A percentile compares a stretch with the other conserved stretches of the same genome.
Conservation (phyloP, 2,113 vertebrate genomes). For the Dendrocopos noguchii region DNA sequence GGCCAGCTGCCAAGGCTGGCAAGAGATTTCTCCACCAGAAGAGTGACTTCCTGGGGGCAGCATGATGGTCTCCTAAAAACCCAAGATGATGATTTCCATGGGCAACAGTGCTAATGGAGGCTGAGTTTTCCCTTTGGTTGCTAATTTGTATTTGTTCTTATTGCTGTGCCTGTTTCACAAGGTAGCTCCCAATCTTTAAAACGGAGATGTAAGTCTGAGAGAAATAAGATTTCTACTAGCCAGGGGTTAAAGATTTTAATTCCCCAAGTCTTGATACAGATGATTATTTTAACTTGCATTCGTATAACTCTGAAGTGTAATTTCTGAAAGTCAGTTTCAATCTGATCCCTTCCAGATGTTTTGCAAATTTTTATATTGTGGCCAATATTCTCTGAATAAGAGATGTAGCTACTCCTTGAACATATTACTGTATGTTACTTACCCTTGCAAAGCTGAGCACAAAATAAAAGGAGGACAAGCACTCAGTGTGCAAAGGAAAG, state of each 20-base stretch:
- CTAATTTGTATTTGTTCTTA: neutral
- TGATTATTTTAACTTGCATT: neutral
- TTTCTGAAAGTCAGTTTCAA: neutral
- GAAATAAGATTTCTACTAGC: neutral
- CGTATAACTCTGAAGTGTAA: neutral
- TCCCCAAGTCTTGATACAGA: neutral
- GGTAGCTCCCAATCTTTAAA: neutral
- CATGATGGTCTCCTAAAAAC: neutral
- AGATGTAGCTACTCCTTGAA: neutral
- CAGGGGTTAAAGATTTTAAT: neutral
- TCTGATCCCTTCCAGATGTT: neutral
- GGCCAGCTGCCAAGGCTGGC: neutral
- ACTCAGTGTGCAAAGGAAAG: neutral
- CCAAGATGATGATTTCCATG: rapidly evolving
- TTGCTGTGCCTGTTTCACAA: neutral
- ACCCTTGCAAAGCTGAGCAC: neutral
- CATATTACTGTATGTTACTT: neutral
- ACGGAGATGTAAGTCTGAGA: neutral
- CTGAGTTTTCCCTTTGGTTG: neutral
- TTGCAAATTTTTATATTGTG: neutral
- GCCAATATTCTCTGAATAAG: neutral
- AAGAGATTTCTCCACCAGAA: neutral
- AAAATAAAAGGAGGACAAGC: neutral
- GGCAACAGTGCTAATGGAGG: neutral
- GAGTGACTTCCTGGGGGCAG: neutral